phyloP scores from a whole-genome alignment of 2,888 invertebrate genomes.

The Ormyrus thymus region DNA sequence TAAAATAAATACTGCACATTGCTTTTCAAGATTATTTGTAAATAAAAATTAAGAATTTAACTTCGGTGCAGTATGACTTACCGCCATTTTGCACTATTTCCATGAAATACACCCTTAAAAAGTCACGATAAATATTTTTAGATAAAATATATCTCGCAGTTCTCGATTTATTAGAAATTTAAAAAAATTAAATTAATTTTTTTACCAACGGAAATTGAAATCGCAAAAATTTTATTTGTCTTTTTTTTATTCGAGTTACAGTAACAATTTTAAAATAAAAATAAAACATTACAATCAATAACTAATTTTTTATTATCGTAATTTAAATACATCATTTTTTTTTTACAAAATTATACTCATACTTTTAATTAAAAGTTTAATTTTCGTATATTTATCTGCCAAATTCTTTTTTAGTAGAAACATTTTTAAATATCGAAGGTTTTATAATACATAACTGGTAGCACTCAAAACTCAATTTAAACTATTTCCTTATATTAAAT shows the following conservation, averaged over 20 bases:
- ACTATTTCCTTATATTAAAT: neutral
- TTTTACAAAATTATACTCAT: neutral
- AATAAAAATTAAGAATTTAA: constrained; percentile 43
- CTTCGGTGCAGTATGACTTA: constrained; percentile 66
- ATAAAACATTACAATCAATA: neutral
- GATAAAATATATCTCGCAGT: constrained; percentile 47
- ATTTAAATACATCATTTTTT: neutral
- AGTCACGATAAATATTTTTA: constrained; percentile 45
- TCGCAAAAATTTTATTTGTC: constrained; percentile 33
- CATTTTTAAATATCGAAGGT: no score
- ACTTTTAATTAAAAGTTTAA: no score
- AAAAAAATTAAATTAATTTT: constrained; percentile 12
- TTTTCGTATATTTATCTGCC: no score
- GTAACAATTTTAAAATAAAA: neutral
- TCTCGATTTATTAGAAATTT: constrained; percentile 26
- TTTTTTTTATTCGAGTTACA: constrained; percentile 2
- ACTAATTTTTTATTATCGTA: neutral
- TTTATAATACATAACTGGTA: no score
- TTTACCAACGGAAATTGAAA: constrained; percentile 1
- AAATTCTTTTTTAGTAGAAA: no score
- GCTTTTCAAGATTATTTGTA: constrained; percentile 53
- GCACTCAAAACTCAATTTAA: no score
- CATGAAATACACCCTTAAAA: constrained; percentile 72
- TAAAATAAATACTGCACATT: constrained; percentile 58
- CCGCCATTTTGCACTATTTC: constrained; percentile 75